phyloP scores from a whole-genome alignment of 2,113 vertebrate species.

The Percina caprodes region DNA sequence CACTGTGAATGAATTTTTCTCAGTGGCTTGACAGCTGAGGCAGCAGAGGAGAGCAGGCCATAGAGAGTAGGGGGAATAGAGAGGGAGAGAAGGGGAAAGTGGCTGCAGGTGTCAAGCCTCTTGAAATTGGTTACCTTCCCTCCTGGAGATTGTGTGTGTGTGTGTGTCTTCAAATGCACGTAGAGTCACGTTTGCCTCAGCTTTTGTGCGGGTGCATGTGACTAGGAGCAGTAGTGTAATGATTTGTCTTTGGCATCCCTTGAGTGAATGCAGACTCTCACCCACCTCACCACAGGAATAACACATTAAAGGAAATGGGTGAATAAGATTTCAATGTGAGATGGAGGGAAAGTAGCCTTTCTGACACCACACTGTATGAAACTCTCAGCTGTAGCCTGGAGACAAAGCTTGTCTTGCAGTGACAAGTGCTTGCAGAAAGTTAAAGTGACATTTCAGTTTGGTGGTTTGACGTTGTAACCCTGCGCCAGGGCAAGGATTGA shows the following conservation, averaged over 20 bases:
- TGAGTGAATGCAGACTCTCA: slow-evolving; percentile 46
- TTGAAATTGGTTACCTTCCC: slow-evolving; percentile 73
- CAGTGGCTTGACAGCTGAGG: slow-evolving; percentile 61
- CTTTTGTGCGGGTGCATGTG: slow-evolving; percentile 17
- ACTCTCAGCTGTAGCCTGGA: slow-evolving; percentile 50
- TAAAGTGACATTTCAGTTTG: slow-evolving; percentile 80
- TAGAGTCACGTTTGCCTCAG: slow-evolving; percentile 11
- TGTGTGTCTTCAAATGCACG: slow-evolving; percentile 21
- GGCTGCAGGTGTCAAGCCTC: slow-evolving; percentile 67
- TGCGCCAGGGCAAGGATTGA: slow-evolving; percentile 64
- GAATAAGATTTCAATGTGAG: slow-evolving; percentile 61
- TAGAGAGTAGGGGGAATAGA: slow-evolving; percentile 17
- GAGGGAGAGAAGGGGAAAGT: slow-evolving; percentile 22
- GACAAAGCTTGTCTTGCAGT: slow-evolving; percentile 60
- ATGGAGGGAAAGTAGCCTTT: slow-evolving; percentile 59
- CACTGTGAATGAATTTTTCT: slow-evolving; percentile 61
- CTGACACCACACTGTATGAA: slow-evolving; percentile 65
- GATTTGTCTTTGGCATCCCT: slow-evolving; percentile 54
- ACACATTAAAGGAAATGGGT: slow-evolving; percentile 59
- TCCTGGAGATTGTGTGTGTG: slow-evolving; percentile 35
- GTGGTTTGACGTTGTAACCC: slow-evolving; percentile 66
- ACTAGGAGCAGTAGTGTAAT: slow-evolving; percentile 34
- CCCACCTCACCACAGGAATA: slow-evolving; percentile 52
- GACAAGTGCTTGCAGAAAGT: slow-evolving; percentile 68
- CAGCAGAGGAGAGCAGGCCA: slow-evolving; percentile 40